Evolutionary conservation across 2,888 invertebrate genomes (phyloP).

Genomic region (Drosophila kuntzei): DNA sequence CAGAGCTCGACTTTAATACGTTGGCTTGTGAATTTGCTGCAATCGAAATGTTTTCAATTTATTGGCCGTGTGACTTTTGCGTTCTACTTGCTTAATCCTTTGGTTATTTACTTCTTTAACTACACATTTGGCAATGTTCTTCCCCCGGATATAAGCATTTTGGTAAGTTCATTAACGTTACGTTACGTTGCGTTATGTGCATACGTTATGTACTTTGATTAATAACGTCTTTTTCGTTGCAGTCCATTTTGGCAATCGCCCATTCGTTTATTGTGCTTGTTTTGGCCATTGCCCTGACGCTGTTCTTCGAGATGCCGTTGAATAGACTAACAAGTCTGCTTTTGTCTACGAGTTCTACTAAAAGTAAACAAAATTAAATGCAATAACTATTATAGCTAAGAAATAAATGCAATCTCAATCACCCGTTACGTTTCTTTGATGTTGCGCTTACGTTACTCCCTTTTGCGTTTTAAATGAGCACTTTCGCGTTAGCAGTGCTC

Average conservation of each 20-base stretch:
- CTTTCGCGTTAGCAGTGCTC: conserved; percentile 2
- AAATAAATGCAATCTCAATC: conserved; percentile 1
- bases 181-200: not conserved
- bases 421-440: not conserved
- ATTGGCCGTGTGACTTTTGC: conserved; percentile 47
- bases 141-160: conserved; percentile 23
- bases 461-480: not conserved
- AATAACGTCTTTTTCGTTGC: conserved; percentile 1
- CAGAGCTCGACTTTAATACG: conserved; percentile 2
- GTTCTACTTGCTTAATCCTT: conserved; percentile 54
- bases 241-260: conserved; percentile 34
- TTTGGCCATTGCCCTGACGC: conserved; percentile 28
- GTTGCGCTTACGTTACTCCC: not conserved
- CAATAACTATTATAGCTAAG: not conserved
- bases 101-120: conserved; percentile 35
- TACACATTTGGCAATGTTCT: conserved; percentile 29
- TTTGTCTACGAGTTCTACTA: not conserved
- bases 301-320: conserved; percentile 53
- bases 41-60: conserved; percentile 34
- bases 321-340: conserved; percentile 31
- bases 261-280: conserved; percentile 16
- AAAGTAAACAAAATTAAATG: conserved; percentile 9
- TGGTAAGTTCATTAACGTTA: conserved; percentile 30
- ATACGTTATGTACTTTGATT: not conserved
- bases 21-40: conserved; percentile 33